Percentiles rank a stretch among this genome's conserved stretches.
phyloP scores from a whole-genome alignment of 2,797 vertebrate genomes.

The Acanthurus lineatus region DNA sequence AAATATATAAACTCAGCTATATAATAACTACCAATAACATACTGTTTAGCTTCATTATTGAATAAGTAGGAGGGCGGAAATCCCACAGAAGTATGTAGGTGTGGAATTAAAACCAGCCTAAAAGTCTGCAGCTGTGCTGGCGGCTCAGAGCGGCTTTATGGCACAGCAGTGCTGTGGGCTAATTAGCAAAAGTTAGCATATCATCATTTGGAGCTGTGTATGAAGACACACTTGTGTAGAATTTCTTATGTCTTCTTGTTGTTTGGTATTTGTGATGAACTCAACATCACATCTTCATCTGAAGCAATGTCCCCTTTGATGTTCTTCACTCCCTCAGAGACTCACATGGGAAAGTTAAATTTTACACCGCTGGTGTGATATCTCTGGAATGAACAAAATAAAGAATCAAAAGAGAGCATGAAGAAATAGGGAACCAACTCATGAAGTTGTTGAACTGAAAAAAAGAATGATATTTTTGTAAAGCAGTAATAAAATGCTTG shows the following conservation, averaged over 20 bases:
- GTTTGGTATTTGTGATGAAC: background rate
- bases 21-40: too few relatives aligned
- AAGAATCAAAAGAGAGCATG: background rate
- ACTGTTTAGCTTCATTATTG: slow-evolving; percentile 30
- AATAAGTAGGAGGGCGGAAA: background rate
- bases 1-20: slow-evolving; percentile 19
- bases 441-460: background rate
- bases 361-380: background rate
- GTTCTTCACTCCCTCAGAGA: background rate
- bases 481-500: background rate
- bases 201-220: background rate
- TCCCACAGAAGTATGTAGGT: background rate
- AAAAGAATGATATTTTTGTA: background rate
- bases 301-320: slow-evolving; percentile 1
- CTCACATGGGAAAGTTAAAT: background rate
- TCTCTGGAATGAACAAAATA: background rate
- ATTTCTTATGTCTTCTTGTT: background rate
- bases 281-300: background rate
- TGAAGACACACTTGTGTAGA: background rate
- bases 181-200: background rate
- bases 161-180: background rate
- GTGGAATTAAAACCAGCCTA: background rate
- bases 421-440: background rate
- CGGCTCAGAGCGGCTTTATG: background rate
- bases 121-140: background rate